Conservation (phyloP, 2,888 invertebrate genomes). For the Scaptomyza tumidula region DNA sequence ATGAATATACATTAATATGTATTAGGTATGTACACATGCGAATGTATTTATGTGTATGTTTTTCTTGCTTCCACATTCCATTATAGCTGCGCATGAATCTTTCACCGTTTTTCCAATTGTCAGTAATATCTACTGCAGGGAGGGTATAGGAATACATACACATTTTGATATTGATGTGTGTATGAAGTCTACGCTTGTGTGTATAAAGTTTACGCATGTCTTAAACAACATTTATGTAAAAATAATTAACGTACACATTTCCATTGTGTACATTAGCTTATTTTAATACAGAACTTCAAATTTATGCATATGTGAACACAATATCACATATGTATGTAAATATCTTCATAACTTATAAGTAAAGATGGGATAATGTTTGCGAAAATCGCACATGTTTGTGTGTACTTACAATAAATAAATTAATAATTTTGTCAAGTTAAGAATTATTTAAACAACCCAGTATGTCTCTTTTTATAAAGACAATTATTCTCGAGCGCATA, state of each 20-base stretch:
- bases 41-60: background rate
- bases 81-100: conserved; percentile 60
- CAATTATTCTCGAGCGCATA: too few species aligned
- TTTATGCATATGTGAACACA: background rate
- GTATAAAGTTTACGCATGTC: conserved; percentile 3
- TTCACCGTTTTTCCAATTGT: conserved; percentile 52
- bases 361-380: too few species aligned
- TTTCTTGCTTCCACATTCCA: conserved; percentile 50
- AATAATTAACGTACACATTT: background rate
- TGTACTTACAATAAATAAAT: too few species aligned
- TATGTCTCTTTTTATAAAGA: background rate
- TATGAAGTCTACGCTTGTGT: background rate
- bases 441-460: background rate
- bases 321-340: too few species aligned
- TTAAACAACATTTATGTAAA: conserved; percentile 2
- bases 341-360: too few species aligned
- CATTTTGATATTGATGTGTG: background rate
- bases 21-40: too few species aligned
- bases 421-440: background rate
- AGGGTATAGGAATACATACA: conserved; percentile 15
- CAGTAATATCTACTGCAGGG: conserved; percentile 28
- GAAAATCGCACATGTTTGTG: too few species aligned
- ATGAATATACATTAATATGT: background rate
- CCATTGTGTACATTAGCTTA: background rate
- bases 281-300: background rate